Conservation (phyloP, 2,888 invertebrate genomes). For the Tineola bisselliella region DNA sequence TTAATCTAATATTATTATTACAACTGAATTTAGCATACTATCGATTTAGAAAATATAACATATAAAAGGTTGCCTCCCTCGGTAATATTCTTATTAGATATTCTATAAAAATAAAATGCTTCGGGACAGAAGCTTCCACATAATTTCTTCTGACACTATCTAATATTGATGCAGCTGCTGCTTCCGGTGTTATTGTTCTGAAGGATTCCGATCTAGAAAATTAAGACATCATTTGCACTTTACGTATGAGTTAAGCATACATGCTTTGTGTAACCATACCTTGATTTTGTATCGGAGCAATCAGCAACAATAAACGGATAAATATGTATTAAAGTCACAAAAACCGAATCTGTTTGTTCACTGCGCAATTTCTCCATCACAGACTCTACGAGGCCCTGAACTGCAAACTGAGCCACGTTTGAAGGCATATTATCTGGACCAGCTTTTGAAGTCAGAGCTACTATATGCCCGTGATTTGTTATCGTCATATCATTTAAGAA, state of each 20-base stretch:
- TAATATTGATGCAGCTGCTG: constrained; percentile 68
- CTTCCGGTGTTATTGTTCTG: constrained; percentile 68
- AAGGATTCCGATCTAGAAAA: constrained; percentile 73
- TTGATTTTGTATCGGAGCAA: constrained; percentile 57
- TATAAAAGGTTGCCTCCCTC: constrained; percentile 50
- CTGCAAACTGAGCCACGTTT: constrained; percentile 73
- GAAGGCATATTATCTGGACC: constrained; percentile 70
- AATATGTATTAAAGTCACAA: constrained; percentile 69
- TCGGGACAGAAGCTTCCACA: constrained; percentile 71
- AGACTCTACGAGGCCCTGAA: constrained; percentile 72
- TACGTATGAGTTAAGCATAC: no score
- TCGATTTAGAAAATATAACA: no score
- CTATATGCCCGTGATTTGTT: constrained; percentile 68
- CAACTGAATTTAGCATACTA: no score
- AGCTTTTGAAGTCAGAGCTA: constrained; percentile 71
- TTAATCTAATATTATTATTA: no score
- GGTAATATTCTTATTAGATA: constrained; percentile 69
- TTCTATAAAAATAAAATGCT: constrained; percentile 66
- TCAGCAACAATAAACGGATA: constrained; percentile 70
- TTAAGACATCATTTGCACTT: no score
- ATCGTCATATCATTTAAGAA: constrained; percentile 71
- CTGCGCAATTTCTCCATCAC: constrained; percentile 70
- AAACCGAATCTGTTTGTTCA: constrained; percentile 63
- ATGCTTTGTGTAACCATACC: no score
- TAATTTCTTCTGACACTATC: constrained; percentile 71